Conservation (phyloP, 2,888 invertebrate genomes). For the Bibio marci region DNA sequence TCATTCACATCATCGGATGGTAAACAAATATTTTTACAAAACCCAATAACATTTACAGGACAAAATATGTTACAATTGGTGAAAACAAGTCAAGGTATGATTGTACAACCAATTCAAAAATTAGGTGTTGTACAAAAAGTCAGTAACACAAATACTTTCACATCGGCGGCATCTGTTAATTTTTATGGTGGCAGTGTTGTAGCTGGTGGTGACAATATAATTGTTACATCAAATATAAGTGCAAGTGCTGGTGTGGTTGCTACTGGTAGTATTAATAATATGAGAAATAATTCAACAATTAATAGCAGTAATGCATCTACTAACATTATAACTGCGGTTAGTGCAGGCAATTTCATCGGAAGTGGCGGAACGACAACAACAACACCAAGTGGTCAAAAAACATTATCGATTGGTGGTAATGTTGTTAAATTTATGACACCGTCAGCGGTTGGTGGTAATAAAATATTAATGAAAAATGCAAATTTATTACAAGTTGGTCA, state of each 20-base stretch:
- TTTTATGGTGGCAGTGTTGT: background rate
- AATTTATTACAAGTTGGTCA: slow-evolving; percentile 50
- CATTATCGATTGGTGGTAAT: slow-evolving; percentile 23
- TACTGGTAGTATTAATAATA: too few species aligned
- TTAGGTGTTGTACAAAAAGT: slow-evolving; percentile 26
- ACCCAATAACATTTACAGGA: slow-evolving; percentile 35
- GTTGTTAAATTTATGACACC: slow-evolving; percentile 48
- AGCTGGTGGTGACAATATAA: slow-evolving; percentile 5
- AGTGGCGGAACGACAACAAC: too few species aligned
- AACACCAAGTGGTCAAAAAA: slow-evolving; percentile 30
- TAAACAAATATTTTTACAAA: slow-evolving; percentile 55
- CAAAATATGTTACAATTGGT: slow-evolving; percentile 77
- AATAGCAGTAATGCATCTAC: too few species aligned
- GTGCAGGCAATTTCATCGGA: too few species aligned
- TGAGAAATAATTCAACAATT: too few species aligned
- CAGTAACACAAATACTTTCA: too few species aligned
- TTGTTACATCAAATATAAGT: slow-evolving; percentile 5
- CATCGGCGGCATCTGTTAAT: background rate
- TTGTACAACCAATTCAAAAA: slow-evolving; percentile 43
- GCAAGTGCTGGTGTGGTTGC: too few species aligned
- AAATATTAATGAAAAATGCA: slow-evolving; percentile 55
- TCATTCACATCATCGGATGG: slow-evolving; percentile 33
- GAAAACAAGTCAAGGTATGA: slow-evolving; percentile 82
- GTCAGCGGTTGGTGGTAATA: slow-evolving; percentile 36
- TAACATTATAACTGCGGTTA: too few species aligned